Evolutionary conservation across 2,113 vertebrate species (phyloP).

Genomic region (Pseudonaja textilis): DNA sequence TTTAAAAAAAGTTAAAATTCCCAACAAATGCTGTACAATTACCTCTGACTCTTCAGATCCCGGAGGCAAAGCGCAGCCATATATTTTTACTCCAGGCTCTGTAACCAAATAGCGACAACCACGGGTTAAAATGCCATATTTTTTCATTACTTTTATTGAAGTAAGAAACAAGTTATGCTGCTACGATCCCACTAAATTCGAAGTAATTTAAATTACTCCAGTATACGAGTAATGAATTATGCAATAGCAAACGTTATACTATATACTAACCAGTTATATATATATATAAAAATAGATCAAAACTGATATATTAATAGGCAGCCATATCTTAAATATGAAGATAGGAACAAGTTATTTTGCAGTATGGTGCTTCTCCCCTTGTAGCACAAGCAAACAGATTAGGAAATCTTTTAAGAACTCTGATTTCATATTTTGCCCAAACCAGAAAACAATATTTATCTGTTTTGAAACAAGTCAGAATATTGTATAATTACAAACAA

Average conservation of each 20-base stretch:
- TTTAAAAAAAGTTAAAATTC: neutral
- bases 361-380: neutral
- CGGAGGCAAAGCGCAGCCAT: conserved; percentile 74
- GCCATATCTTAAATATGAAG: neutral
- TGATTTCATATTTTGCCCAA: neutral
- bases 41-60: conserved; percentile 86
- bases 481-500: neutral
- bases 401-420: neutral
- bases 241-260: neutral
- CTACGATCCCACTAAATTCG: neutral
- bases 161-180: too few species aligned
- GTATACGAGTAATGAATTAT: neutral
- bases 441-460: neutral
- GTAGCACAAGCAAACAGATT: neutral
- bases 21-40: conserved; percentile 19
- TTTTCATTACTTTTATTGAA: neutral
- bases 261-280: neutral
- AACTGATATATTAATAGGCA: neutral
- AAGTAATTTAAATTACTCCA: neutral
- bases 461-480: neutral
- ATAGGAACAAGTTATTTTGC: neutral
- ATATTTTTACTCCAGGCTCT: conserved; percentile 71
- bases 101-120: conserved; percentile 9
- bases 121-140: rapidly evolving
- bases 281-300: neutral